phyloP scores from a whole-genome alignment of 2,797 vertebrate genomes.

The Alosa sapidissima region DNA sequence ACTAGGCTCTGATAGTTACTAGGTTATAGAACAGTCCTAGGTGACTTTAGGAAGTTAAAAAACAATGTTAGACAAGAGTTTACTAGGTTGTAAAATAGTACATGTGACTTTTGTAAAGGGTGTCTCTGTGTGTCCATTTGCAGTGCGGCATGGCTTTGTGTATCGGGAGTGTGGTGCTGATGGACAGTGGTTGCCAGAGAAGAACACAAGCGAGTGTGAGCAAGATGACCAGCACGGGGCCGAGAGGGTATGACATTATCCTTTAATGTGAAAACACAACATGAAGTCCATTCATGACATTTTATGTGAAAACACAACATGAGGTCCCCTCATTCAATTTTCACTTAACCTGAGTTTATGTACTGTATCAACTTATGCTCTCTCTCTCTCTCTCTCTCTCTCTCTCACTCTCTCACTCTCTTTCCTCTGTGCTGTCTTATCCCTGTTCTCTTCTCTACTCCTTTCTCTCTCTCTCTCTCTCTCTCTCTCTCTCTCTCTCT shows the following conservation, averaged over 20 bases:
- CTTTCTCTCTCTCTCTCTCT: not conserved
- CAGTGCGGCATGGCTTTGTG: conserved; percentile 84
- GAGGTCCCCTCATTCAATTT: not conserved
- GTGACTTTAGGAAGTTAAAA: too few species aligned
- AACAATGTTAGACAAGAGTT: not conserved
- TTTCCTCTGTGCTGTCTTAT: not conserved
- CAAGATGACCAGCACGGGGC: conserved; percentile 58
- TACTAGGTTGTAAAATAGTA: not conserved
- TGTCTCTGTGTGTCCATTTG: conserved; percentile 32
- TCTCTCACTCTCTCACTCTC: not conserved
- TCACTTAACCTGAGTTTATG: too few species aligned
- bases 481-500: not conserved
- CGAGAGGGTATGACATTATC: not conserved
- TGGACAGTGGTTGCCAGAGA: conserved; percentile 79
- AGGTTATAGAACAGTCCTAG: not conserved
- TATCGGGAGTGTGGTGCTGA: conserved; percentile 86
- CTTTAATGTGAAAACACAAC: not conserved
- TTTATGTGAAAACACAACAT: not conserved
- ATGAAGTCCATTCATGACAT: too few species aligned
- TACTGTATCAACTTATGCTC: not conserved
- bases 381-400: not conserved
- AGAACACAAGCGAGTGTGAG: conserved; percentile 78
- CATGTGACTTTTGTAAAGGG: not conserved
- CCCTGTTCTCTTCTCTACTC: too few species aligned
- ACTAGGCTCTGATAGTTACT: not conserved